Evolutionary conservation across 2,797 vertebrate genomes (phyloP).

Genomic region (Galago senegalensis): DNA sequence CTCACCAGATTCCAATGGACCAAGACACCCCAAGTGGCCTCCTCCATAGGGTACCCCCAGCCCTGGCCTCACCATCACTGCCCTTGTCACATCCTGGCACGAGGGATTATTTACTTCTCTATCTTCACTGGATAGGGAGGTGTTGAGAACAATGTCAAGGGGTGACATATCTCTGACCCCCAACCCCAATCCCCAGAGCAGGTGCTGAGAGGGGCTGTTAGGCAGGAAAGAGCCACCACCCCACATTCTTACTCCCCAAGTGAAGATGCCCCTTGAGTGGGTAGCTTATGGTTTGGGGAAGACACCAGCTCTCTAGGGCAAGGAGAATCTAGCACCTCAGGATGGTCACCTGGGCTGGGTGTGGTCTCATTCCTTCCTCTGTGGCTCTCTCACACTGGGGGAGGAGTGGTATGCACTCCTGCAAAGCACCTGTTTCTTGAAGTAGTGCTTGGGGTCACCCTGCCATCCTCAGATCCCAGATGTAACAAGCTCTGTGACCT

Average conservation of each 20-base stretch:
- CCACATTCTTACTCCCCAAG: fast-evolving
- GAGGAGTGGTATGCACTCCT: not conserved
- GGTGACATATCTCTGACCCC: not conserved
- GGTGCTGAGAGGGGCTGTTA: not conserved
- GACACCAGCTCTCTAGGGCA: slow-evolving; percentile 18
- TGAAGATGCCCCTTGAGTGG: not conserved
- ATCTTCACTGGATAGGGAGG: not conserved
- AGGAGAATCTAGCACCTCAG: not conserved
- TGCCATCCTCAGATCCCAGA: not conserved
- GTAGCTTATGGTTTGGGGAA: not conserved
- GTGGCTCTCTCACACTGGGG: fast-evolving
- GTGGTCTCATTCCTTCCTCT: fast-evolving
- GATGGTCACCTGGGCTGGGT: not conserved
- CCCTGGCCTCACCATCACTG: not conserved
- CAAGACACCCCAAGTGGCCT: not conserved
- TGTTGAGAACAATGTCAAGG: not conserved
- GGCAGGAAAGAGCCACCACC: not conserved
- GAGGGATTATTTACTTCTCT: not conserved
- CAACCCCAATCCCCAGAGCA: not conserved
- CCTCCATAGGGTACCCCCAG: not conserved
- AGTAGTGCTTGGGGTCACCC: not conserved
- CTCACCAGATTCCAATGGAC: not conserved
- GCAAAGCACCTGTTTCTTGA: not conserved
- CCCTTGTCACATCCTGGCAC: not conserved
- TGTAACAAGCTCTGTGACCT: not conserved